Percentiles rank a stretch among this genome's conserved stretches.
phyloP scores from a whole-genome alignment of 2,888 invertebrate species.

The Isoperla grammatica region DNA sequence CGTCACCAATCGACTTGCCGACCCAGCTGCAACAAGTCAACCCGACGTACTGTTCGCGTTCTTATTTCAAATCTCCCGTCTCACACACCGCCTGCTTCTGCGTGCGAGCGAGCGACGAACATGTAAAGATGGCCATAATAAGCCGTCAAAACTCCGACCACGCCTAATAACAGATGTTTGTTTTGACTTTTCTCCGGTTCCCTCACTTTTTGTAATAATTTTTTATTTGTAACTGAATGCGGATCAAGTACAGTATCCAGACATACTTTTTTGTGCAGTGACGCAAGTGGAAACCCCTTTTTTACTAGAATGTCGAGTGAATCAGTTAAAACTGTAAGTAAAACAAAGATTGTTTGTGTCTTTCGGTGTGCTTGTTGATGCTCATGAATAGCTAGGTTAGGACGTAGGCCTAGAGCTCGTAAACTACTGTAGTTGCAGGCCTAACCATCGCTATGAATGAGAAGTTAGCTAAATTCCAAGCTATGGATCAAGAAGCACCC shows the following conservation, averaged over 20 bases:
- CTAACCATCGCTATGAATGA: not conserved
- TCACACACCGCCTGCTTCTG: no score
- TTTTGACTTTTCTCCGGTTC: not conserved
- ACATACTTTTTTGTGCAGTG: not conserved
- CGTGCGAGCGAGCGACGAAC: no score
- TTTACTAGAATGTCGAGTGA: slow-evolving; percentile 51
- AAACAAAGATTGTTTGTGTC: not conserved
- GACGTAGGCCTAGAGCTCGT: not conserved
- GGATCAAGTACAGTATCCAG: not conserved
- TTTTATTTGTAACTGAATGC: not conserved
- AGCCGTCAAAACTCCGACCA: not conserved
- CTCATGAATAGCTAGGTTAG: slow-evolving; percentile 19
- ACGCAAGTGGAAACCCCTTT: slow-evolving; percentile 7
- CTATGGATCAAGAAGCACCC: not conserved
- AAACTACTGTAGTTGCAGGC: not conserved
- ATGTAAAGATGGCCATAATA: no score
- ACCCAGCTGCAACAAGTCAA: no score
- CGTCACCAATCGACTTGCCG: no score
- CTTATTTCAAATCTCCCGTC: no score
- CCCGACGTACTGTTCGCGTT: no score
- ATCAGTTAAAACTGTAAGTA: slow-evolving; percentile 54
- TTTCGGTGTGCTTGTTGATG: not conserved
- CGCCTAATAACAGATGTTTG: slow-evolving; percentile 5
- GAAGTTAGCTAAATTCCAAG: not conserved
- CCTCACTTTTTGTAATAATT: not conserved